phyloP scores from a whole-genome alignment of 2,888 invertebrate species.

The Nudaria mundana region DNA sequence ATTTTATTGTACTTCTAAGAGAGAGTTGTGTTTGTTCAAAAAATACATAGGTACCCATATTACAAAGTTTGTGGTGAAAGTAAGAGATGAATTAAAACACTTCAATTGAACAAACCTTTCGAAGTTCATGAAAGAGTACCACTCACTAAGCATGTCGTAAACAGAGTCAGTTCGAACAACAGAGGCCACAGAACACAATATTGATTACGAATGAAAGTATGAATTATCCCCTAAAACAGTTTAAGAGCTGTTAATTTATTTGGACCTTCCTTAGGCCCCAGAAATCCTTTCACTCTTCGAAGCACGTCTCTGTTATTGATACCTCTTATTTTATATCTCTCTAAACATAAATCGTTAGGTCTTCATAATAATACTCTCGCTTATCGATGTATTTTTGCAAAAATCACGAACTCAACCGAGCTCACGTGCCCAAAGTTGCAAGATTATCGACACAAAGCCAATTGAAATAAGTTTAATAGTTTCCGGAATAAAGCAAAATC shows the following conservation, averaged over 20 bases:
- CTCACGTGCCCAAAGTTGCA: conserved; percentile 71
- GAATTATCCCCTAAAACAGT: no score
- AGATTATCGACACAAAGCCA: conserved; percentile 61
- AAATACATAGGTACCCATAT: no score
- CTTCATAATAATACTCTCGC: conserved; percentile 26
- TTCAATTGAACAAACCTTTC: conserved; percentile 53
- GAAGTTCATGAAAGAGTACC: no score
- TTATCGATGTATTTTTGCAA: conserved; percentile 61
- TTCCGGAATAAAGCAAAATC: conserved; percentile 60
- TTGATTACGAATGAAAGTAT: no score
- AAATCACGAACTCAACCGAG: conserved; percentile 66
- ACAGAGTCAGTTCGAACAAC: conserved; percentile 54
- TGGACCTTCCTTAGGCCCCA: no score
- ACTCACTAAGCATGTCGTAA: no score
- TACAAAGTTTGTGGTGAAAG: conserved; percentile 53
- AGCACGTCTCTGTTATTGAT: neutral
- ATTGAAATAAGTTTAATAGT: conserved; percentile 54
- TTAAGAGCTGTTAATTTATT: no score
- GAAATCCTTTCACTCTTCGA: no score
- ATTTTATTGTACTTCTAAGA: no score
- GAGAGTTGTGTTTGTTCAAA: no score
- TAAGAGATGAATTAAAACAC: conserved; percentile 57
- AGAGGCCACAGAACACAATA: conserved; percentile 31
- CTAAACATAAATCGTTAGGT: neutral
- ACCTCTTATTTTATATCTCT: neutral